Evolutionary conservation across 2,797 vertebrate species (phyloP), one percentile per base, ranked within the genome.

Genomic region (Ctenopoma multispine): DNA sequence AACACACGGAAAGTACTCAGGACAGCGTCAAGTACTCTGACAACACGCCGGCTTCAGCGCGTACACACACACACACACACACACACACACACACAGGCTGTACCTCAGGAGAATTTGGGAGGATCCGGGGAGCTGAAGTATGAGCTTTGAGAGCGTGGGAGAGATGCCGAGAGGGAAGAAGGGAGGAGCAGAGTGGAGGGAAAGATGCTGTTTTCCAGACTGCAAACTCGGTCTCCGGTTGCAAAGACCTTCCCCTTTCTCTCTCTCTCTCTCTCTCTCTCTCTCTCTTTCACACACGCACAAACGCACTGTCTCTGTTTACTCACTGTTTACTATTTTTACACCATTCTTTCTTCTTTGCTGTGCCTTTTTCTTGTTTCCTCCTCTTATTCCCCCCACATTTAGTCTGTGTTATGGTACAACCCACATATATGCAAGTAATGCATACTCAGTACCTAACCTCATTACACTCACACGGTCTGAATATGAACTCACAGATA

Each of bases 201-300:
- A 72, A 75, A 84, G 87, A 86, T 85, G 91, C 86, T 89, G 86
- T 84, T 91, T 87, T 88, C 78, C 83, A 90, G 83, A 84, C 69
- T 63, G 72, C 72, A 59, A 72, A 68, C 77, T 74, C 66, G 24
- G 46, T 82, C 65, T 82, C 76, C n/a, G n/a, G 64, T 71, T 75
- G 43, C 74, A 40, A 51, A 78, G 53, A 64, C 51, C 75, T 67
- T 72, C n/a, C 79, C 48, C 71, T 17, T 79, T 53, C 72, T 3
- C 75, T 53, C 62, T 27, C 69, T 23, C 72, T 17, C 65, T 17
- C 71, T 17, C 56, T 31, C n/a, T n/a, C 57, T 11, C 54, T 40
- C 31, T 8, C 47, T 18, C 41, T 15, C 11, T 15, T 50, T 43
- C 50, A 9, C 60, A 2, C 67, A 17, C 48, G 12, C 24, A 51